Evolutionary conservation across 2,113 vertebrate species (phyloP).

Genomic region (Xiphorhynchus elegans): DNA sequence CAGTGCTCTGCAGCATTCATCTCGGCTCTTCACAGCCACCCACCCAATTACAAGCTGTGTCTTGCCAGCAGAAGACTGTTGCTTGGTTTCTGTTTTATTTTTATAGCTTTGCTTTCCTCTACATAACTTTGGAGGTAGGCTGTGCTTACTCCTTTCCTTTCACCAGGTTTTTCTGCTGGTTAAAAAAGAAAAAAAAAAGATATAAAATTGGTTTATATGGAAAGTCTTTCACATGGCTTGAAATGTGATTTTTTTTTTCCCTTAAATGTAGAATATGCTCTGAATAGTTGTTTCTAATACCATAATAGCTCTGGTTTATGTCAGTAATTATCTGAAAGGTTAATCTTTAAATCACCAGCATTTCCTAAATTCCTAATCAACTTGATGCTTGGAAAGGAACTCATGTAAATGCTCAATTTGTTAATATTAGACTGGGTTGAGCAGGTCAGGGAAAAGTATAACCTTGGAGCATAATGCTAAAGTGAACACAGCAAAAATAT

Average conservation of each 20-base stretch:
- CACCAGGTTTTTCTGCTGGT: conserved; percentile 8
- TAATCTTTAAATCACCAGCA: conserved; percentile 59
- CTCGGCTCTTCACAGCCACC: conserved; percentile 55
- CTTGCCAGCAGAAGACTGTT: conserved; percentile 65
- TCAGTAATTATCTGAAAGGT: conserved; percentile 52
- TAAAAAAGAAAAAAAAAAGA: background rate
- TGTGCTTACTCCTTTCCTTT: conserved; percentile 36
- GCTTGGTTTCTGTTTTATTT: conserved; percentile 70
- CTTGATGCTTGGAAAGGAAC: conserved; percentile 9
- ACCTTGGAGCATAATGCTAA: conserved; percentile 10
- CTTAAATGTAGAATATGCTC: background rate
- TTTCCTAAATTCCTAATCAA: conserved; percentile 45
- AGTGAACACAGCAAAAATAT: background rate
- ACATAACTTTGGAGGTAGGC: conserved; percentile 51
- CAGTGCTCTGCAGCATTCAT: conserved; percentile 52
- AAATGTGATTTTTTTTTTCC: background rate
- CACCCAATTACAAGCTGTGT: conserved; percentile 63
- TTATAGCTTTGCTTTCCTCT: conserved; percentile 60
- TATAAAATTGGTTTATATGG: background rate
- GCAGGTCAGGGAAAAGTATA: conserved; percentile 31
- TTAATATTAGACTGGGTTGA: conserved; percentile 9
- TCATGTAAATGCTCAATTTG: background rate
- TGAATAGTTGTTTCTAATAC: conserved; percentile 11
- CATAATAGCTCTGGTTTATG: conserved; percentile 17
- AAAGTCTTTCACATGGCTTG: background rate